Evolutionary conservation across 64 coral and sea anemone species (phyloP).

Genomic region (Porites lutea): DNA sequence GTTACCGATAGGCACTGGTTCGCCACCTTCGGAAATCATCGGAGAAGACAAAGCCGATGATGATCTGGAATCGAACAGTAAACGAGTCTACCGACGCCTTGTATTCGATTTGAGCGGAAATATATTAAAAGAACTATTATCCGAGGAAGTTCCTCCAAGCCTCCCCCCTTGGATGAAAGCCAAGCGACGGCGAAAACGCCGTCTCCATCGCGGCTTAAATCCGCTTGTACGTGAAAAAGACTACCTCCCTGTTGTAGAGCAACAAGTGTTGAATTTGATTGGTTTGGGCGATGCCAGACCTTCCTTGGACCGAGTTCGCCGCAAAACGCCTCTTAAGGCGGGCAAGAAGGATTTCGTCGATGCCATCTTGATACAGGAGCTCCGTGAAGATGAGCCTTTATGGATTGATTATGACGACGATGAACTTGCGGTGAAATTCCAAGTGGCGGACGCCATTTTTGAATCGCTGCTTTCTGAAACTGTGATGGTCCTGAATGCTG

Average conservation of each 20-base stretch:
- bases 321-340: conserved; percentile 93
- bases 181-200: conserved; percentile 79
- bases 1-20: conserved; percentile 39
- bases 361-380: conserved; percentile 95
- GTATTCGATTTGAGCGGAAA: conserved; percentile 91
- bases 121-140: conserved; percentile 79
- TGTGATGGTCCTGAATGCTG: conserved; percentile 92
- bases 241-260: conserved; percentile 75
- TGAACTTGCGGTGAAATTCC: conserved; percentile 97
- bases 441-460: conserved; percentile 98
- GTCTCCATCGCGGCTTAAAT: conserved; percentile 78
- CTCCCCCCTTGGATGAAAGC: conserved; percentile 87
- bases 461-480: conserved; percentile 91
- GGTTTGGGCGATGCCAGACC: conserved; percentile 86
- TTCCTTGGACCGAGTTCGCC: conserved; percentile 79
- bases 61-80: conserved; percentile 74
- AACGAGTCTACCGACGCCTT: conserved; percentile 83
- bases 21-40: conserved; percentile 68
- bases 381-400: conserved; percentile 93
- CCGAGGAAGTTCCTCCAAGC: conserved; percentile 66
- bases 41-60: conserved; percentile 44
- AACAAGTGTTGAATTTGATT: conserved; percentile 87
- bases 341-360: conserved; percentile 96
- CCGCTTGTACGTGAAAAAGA: conserved; percentile 78
- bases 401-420: conserved; percentile 99